These are phyloP conservation scores for Chrysopa pallens DNA, from an alignment of 1,140 invertebrate species.

Conservation along the genomic window DNA sequence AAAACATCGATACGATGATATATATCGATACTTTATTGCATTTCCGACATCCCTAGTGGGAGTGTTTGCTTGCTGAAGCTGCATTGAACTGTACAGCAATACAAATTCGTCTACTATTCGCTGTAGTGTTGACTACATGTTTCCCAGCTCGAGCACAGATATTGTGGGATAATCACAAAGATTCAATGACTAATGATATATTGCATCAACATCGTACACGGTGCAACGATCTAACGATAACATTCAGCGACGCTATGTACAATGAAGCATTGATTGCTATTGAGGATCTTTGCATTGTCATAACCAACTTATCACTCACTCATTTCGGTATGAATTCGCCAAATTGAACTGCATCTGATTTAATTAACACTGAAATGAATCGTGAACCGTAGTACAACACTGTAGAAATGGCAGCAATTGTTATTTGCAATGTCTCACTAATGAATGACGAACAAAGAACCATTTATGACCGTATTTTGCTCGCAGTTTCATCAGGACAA, in stretches of 20 bases:
- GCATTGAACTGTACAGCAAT: conserved; percentile 11
- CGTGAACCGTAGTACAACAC: not conserved
- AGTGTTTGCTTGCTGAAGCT: conserved; percentile 17
- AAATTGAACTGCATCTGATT: conserved; percentile 1
- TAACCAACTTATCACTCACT: conserved; percentile 4
- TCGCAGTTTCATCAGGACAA: no score
- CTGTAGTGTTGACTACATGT: conserved; percentile 10
- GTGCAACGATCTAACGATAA: conserved; percentile 1
- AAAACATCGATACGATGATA: no score
- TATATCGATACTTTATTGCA: no score
- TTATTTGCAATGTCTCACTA: no score
- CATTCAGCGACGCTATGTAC: conserved; percentile 3
- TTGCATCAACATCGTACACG: not conserved
- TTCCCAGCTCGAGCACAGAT: conserved; percentile 2
- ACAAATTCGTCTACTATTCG: conserved; percentile 13
- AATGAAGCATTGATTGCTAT: conserved; percentile 11
- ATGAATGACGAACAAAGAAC: no score
- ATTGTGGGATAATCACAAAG: conserved; percentile 10
- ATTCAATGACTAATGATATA: conserved; percentile 9
- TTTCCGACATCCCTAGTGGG: no score
- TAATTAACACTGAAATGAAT: conserved; percentile 1
- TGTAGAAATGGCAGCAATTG: not conserved
- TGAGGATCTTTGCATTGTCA: conserved; percentile 7
- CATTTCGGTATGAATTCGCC: conserved; percentile 5
- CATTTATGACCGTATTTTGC: no score